These are phyloP conservation scores for Digitonthophagus gazella DNA, from an alignment of 2,888 invertebrate species.

Conservation along the genomic window DNA sequence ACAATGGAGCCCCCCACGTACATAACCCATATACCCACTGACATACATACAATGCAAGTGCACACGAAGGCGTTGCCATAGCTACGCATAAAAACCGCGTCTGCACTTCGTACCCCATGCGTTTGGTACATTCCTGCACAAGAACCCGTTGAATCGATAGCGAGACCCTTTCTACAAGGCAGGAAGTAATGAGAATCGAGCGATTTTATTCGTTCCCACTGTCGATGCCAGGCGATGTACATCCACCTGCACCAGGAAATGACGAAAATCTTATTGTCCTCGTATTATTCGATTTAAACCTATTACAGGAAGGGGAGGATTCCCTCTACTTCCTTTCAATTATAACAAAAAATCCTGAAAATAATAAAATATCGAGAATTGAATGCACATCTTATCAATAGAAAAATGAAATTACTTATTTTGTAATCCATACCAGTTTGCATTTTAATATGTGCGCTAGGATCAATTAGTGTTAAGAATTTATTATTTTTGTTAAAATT, in stretches of 20 bases:
- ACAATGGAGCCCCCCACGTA: constrained; percentile 14
- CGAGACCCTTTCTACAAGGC: background rate
- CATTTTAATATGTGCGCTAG: too few species aligned
- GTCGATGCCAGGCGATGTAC: too few species aligned
- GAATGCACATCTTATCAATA: too few species aligned
- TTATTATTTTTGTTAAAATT: too few species aligned
- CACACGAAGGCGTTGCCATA: background rate
- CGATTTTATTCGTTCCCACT: background rate
- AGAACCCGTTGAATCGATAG: background rate
- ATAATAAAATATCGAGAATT: too few species aligned
- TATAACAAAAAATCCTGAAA: background rate
- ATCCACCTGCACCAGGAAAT: background rate
- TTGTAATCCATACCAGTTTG: too few species aligned
- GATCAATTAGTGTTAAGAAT: too few species aligned
- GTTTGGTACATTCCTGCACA: background rate
- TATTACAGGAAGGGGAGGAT: too few species aligned
- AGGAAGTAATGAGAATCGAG: background rate
- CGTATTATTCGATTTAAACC: background rate
- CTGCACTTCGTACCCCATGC: background rate
- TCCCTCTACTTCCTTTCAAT: too few species aligned
- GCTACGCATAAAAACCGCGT: background rate
- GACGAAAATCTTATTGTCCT: background rate
- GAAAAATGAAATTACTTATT: too few species aligned
- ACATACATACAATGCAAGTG: constrained; percentile 41
- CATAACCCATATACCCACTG: constrained; percentile 47